These are phyloP conservation scores for Achroia grisella DNA, from an alignment of 1,140 invertebrate genomes.

Conservation along the genomic window DNA sequence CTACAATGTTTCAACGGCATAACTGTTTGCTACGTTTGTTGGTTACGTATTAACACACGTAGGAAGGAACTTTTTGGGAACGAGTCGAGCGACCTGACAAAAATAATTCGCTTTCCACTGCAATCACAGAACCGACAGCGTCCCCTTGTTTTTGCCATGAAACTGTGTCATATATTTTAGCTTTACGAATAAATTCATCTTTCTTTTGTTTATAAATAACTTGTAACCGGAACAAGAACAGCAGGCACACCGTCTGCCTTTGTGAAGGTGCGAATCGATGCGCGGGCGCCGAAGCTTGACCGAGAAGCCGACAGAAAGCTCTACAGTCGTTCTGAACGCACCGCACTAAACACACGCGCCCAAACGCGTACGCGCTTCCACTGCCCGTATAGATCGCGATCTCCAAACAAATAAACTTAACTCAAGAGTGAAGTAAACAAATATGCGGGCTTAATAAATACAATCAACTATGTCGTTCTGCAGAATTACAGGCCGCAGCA, in stretches of 20 bases:
- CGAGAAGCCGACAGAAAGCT: constrained; percentile 13
- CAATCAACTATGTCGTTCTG: constrained; percentile 79
- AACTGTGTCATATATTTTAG: constrained; percentile 62
- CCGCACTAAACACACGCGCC: constrained; percentile 37
- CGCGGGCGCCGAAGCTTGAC: constrained; percentile 25
- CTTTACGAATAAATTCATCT: constrained; percentile 53
- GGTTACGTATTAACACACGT: constrained; percentile 1
- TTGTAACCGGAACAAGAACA: constrained; percentile 59
- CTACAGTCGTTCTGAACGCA: constrained; percentile 39
- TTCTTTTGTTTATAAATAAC: constrained; percentile 66
- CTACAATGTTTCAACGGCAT: too few relatives aligned
- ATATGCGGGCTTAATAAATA: constrained; percentile 48
- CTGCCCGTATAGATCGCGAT: constrained; percentile 22
- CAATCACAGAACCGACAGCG: constrained; percentile 2
- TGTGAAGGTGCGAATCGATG: constrained; percentile 55
- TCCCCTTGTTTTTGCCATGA: constrained; percentile 34
- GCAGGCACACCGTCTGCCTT: constrained; percentile 54
- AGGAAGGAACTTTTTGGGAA: not conserved
- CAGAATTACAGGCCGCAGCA: constrained; percentile 86
- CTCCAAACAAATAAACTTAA: constrained; percentile 20
- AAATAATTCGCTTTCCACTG: not conserved
- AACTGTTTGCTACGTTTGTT: not conserved
- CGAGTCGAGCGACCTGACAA: not conserved
- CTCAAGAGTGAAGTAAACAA: constrained; percentile 49
- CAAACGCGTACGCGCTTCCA: constrained; percentile 21